phyloP scores from a whole-genome alignment of 2,797 vertebrate species.

The Acrossocheilus fasciatus region DNA sequence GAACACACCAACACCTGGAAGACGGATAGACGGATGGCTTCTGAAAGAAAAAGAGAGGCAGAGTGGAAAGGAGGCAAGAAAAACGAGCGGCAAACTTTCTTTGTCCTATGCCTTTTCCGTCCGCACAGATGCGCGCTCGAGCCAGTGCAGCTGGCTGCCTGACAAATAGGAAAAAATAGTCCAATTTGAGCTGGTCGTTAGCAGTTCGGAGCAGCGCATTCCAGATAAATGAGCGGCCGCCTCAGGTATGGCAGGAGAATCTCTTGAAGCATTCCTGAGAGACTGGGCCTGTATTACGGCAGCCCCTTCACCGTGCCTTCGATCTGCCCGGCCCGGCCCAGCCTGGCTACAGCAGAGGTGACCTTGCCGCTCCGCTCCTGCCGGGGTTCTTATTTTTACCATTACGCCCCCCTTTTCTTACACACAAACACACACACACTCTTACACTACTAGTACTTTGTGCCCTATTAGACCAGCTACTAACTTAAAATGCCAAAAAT shows the following conservation, averaged over 20 bases:
- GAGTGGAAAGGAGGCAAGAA: slow-evolving; percentile 78
- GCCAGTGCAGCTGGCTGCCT: slow-evolving; percentile 87
- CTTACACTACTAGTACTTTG: slow-evolving; percentile 7
- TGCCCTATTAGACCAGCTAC: slow-evolving; percentile 9
- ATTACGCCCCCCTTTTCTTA: slow-evolving; percentile 58
- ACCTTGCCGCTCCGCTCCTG: slow-evolving; percentile 82
- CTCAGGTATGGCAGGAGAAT: slow-evolving; percentile 88
- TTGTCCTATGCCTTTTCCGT: slow-evolving; percentile 81
- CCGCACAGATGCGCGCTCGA: slow-evolving; percentile 85
- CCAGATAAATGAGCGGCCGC: slow-evolving; percentile 86
- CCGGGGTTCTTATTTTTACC: slow-evolving; percentile 83
- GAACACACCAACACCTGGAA: slow-evolving; percentile 68
- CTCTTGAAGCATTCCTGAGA: slow-evolving; percentile 82
- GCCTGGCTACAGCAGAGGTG: slow-evolving; percentile 79
- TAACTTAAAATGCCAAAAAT: background rate
- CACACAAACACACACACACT: slow-evolving; percentile 59
- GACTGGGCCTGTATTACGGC: slow-evolving; percentile 74
- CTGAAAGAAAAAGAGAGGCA: background rate
- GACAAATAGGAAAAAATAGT: slow-evolving; percentile 95
- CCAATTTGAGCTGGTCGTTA: slow-evolving; percentile 94
- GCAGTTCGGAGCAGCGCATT: slow-evolving; percentile 79
- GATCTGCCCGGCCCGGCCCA: slow-evolving; percentile 71
- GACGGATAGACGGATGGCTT: background rate
- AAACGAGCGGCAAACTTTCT: slow-evolving; percentile 86
- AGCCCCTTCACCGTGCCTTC: slow-evolving; percentile 81